These are phyloP conservation scores for Zophobas morio DNA, from an alignment of 1,140 invertebrate genomes.

Conservation along the genomic window DNA sequence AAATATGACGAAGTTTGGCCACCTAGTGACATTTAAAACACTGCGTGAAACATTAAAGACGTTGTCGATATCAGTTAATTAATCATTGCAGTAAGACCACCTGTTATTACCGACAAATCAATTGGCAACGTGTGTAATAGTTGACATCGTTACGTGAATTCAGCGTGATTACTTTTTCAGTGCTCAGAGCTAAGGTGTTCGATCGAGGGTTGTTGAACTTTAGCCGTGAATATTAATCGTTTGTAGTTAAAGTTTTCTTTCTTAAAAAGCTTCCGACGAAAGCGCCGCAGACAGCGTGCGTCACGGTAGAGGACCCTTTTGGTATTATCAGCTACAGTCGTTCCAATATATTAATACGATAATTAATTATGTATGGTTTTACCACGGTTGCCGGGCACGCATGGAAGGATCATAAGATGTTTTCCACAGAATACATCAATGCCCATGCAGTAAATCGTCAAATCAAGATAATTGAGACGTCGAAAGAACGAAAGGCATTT, in stretches of 20 bases:
- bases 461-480: constrained; percentile 33
- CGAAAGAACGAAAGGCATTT: constrained; percentile 31
- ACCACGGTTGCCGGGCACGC: constrained; percentile 17
- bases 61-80: constrained; percentile 18
- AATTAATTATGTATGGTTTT: constrained; percentile 45
- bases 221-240: constrained; percentile 23
- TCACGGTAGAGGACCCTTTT: constrained; percentile 36
- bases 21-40: no score
- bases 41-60: not conserved
- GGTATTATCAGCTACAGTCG: constrained; percentile 28
- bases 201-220: constrained; percentile 32
- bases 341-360: constrained; percentile 37
- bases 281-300: constrained; percentile 33
- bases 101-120: not conserved
- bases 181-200: not conserved
- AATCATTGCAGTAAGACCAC: not conserved
- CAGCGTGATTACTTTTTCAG: constrained; percentile 14
- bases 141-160: constrained; percentile 8
- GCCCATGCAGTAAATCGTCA: constrained; percentile 8
- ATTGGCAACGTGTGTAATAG: not conserved
- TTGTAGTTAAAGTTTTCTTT: constrained; percentile 17
- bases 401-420: not conserved
- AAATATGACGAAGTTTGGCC: not conserved
- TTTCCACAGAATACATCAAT: constrained; percentile 17
- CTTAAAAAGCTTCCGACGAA: constrained; percentile 39